Conservation (phyloP, 2,888 invertebrate genomes). For the Priocnemis perturbator region DNA sequence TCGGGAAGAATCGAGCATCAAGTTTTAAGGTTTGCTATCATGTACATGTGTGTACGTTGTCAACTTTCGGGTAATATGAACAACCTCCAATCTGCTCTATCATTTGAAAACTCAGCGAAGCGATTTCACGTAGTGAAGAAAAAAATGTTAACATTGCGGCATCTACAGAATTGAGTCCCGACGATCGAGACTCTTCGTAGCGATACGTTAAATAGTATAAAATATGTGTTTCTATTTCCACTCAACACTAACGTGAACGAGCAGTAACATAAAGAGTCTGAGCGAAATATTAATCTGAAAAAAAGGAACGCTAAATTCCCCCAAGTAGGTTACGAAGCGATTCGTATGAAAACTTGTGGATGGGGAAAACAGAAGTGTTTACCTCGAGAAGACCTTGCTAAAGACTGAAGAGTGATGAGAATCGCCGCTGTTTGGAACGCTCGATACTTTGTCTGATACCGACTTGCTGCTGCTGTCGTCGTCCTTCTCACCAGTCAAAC, state of each 20-base stretch:
- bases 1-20: no score
- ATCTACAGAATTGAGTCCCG: no score
- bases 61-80: slow-evolving; percentile 15
- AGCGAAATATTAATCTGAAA: slow-evolving; percentile 44
- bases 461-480: slow-evolving; percentile 78
- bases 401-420: slow-evolving; percentile 86
- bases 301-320: slow-evolving; percentile 33
- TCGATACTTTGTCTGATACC: slow-evolving; percentile 77
- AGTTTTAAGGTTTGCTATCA: no score
- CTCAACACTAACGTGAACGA: slow-evolving; percentile 6
- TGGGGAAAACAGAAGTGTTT: slow-evolving; percentile 58
- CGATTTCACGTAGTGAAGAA: slow-evolving; percentile 37
- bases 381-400: slow-evolving; percentile 95
- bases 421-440: slow-evolving; percentile 79
- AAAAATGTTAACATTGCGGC: no score
- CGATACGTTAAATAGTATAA: slow-evolving; percentile 20
- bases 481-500: slow-evolving; percentile 86
- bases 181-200: not conserved
- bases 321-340: slow-evolving; percentile 29
- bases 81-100: slow-evolving; percentile 40
- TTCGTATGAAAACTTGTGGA: slow-evolving; percentile 17
- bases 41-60: no score
- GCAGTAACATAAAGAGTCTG: slow-evolving; percentile 6
- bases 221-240: slow-evolving; percentile 43
- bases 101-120: slow-evolving; percentile 39